Evolutionary conservation across 2,113 vertebrate genomes (phyloP).

Genomic region (Orcinus orca): DNA sequence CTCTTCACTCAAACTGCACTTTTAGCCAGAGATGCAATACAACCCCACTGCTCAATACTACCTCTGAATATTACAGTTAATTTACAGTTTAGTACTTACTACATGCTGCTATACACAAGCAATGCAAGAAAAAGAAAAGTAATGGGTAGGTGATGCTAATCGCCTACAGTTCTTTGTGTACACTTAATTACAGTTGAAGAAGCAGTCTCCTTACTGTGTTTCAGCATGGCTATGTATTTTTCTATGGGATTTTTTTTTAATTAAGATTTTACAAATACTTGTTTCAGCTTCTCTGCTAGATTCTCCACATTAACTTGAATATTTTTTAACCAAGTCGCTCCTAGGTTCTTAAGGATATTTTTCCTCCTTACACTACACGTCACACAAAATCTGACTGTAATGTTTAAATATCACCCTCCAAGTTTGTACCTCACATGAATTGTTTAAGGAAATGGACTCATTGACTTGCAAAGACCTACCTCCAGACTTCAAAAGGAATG

Average conservation of each 20-base stretch:
- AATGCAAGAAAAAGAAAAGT: slow-evolving; percentile 84
- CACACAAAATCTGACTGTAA: slow-evolving; percentile 85
- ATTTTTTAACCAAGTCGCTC: slow-evolving; percentile 91
- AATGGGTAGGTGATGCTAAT: slow-evolving; percentile 81
- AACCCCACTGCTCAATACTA: slow-evolving; percentile 92
- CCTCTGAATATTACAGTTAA: slow-evolving; percentile 92
- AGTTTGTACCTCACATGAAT: slow-evolving; percentile 92
- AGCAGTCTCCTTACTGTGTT: slow-evolving; percentile 85
- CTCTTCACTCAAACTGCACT: slow-evolving; percentile 86
- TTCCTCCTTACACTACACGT: slow-evolving; percentile 88
- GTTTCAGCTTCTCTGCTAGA: slow-evolving; percentile 87
- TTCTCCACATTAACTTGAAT: slow-evolving; percentile 95
- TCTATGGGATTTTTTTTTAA: slow-evolving; percentile 71
- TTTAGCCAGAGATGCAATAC: slow-evolving; percentile 91
- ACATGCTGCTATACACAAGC: slow-evolving; percentile 90
- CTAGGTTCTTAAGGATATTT: slow-evolving; percentile 89
- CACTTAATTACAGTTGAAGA: slow-evolving; percentile 86
- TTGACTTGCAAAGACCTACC: slow-evolving; percentile 94
- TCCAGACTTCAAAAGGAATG: slow-evolving; percentile 91
- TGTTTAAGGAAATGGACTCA: slow-evolving; percentile 89
- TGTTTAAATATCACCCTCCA: slow-evolving; percentile 89
- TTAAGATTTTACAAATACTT: slow-evolving; percentile 82
- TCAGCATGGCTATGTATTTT: slow-evolving; percentile 84
- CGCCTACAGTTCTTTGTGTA: slow-evolving; percentile 81
- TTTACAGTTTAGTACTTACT: slow-evolving; percentile 86